Evolutionary conservation across 1,140 invertebrate genomes (phyloP), one percentile per base, ranked within the genome.

Genomic region (Spodoptera litura): DNA sequence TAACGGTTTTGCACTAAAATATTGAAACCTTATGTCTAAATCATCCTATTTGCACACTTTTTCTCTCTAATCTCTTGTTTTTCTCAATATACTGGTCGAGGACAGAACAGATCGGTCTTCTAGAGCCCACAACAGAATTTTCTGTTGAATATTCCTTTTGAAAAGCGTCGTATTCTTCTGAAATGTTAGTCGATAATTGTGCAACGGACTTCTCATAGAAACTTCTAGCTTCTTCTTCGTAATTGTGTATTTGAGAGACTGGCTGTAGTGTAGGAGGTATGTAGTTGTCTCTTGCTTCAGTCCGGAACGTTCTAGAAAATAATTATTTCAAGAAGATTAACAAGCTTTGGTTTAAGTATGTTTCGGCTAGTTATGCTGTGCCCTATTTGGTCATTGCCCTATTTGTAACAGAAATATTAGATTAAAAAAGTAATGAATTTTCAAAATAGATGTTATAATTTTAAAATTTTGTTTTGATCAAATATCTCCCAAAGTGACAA

Each of bases 251-350:
- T 53, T 85, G 79, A 2, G 85, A 81, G 13, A 83, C 85, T 53
- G 84, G 81, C 55, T 77, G 58, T 11, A 80, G 62, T 35, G 73
- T 74, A 59, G 83, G 80, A n/a, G 81, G 38, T 15, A 78, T 58
- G 59, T 89, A 94, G 70, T 93, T 93, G 64, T 93, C 91, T 72
- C 85, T 83, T 31, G 66, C 38, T 88, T 94, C 93, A 13, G 92
- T 93, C 13, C 87, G 84, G 55, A 94, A 92, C n/a, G 88, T 81
- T 72, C 92, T 94, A 80, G 25, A 87, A 89, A 81, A 71, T 31
- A 68, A 12, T 44, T 31, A 5, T 5, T 59, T n/a, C 8, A 12
- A 13, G n/a, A 62, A 11, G 20, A 20, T 20, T 0, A 20, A 20
- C 0, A 0, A 20, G 0, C 20, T 20, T 20, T 20, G 20, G 20